Evolutionary conservation across 2,797 vertebrate species (phyloP), one percentile per base, ranked within the genome.

Genomic region (Eospalax fontanierii): DNA sequence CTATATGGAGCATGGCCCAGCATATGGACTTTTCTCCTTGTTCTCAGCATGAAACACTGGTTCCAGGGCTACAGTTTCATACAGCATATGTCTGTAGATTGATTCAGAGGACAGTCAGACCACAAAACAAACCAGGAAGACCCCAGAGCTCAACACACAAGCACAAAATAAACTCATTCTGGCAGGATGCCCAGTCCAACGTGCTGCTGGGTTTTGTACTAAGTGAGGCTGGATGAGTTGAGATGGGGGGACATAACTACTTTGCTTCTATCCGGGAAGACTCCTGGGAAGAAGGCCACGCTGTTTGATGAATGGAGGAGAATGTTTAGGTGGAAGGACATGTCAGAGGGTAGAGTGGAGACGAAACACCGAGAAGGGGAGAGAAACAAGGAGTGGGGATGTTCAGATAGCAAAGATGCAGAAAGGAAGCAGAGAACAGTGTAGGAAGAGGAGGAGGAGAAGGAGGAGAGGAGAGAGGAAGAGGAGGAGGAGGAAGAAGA

Each of bases 51-150:
- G 71, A 79, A 87, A 26, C 1, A 19, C 73, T 26, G 65, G 26
- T 71, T 24, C 8, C 6, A 2, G 40, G 35, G 38, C 18, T 24
- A 40, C 14, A 1, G 80, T 84, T 54, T 81, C 66, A 26, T 6
- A 75, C 21, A 71, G 43, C 30, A 0, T 35, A 59, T 54, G n/a
- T 78, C 24, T 7, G 61, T 0, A 0, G 61, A 50, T 10, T 71
- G 71, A 63, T 15, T 71, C 85, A 43, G 65, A 68, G 87, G 91
- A 88, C 35, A 71, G 50, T 70, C 33, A 5, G 35, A 26, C 88
- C 90, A 54, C 93, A 91, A 65, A 91, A 92, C 80, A 88, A 92
- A 93, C 79, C 92, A 90, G 68, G 79, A 83, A 40, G 92, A 95
- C 68, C 75, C n/a, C 83, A 61, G 93, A n/a, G 75, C 92, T 78